phyloP scores from a whole-genome alignment of 1,140 invertebrate species.

The Leptoteleia sp. region DNA sequence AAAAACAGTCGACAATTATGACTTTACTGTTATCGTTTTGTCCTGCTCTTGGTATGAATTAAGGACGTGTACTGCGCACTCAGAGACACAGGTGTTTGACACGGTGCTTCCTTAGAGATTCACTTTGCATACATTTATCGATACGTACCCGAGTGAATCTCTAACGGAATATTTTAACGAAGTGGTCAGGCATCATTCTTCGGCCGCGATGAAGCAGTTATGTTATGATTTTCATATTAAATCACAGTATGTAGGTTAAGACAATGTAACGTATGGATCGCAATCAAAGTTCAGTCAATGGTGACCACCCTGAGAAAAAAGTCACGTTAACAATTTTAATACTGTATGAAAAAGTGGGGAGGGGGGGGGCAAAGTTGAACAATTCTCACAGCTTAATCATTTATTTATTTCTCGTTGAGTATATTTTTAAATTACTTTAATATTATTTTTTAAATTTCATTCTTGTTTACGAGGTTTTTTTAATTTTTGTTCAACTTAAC shows the following conservation, averaged over 20 bases:
- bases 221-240: conserved; percentile 46
- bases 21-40: conserved; percentile 56
- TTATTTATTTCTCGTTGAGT: too few species aligned
- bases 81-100: conserved; percentile 61
- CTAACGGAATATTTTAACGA: conserved; percentile 65
- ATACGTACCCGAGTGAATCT: conserved; percentile 54
- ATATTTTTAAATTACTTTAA: too few species aligned
- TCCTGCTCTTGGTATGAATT: conserved; percentile 19
- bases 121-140: conserved; percentile 62
- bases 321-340: too few species aligned
- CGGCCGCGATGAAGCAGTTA: conserved; percentile 32
- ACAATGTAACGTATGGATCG: conserved; percentile 14
- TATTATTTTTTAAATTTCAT: too few species aligned
- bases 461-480: too few species aligned
- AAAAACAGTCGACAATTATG: conserved; percentile 47
- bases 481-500: too few species aligned
- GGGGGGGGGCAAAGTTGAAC: too few species aligned
- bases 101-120: conserved; percentile 55
- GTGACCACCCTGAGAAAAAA: too few species aligned
- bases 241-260: conserved; percentile 47
- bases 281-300: too few species aligned
- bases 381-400: too few species aligned
- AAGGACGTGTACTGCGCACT: conserved; percentile 17
- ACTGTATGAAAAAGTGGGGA: too few species aligned
- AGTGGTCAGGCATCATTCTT: conserved; percentile 60